Percentiles rank a stretch among this genome's conserved stretches.
These are phyloP conservation scores for Scortum barcoo DNA, from an alignment of 2,113 vertebrate genomes.

Conservation along the genomic window DNA sequence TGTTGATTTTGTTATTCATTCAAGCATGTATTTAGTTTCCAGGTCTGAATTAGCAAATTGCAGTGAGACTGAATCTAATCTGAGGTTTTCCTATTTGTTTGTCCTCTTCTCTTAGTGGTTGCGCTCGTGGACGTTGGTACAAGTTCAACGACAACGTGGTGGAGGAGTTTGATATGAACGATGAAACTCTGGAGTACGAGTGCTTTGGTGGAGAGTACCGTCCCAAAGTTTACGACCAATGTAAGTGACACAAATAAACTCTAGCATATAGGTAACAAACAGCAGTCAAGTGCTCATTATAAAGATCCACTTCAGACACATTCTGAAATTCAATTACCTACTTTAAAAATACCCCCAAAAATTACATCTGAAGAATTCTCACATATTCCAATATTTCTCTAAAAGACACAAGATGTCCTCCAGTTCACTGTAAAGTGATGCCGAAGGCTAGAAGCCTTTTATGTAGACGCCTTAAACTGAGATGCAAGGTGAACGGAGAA, in stretches of 20 bases:
- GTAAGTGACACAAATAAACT: slow-evolving; percentile 81
- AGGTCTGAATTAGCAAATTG: not conserved
- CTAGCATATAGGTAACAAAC: no score
- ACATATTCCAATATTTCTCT: not conserved
- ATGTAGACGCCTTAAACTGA: no score
- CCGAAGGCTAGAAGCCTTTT: no score
- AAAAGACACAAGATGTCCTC: no score
- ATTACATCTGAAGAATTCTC: not conserved
- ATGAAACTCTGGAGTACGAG: slow-evolving; percentile 97
- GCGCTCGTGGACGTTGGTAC: slow-evolving; percentile 95
- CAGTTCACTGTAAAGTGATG: no score
- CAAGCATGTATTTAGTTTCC: not conserved
- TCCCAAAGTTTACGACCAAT: slow-evolving; percentile 98
- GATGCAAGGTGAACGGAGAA: no score
- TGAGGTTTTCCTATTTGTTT: not conserved
- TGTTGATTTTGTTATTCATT: not conserved
- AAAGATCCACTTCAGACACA: not conserved
- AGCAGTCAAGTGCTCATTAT: not conserved
- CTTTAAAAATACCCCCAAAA: not conserved
- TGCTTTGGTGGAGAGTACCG: slow-evolving; percentile 99
- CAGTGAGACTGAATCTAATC: not conserved
- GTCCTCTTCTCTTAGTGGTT: slow-evolving; percentile 81
- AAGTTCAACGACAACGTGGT: slow-evolving; percentile 98
- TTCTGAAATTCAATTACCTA: no score
- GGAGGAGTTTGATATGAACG: slow-evolving; percentile 97